phyloP scores from a whole-genome alignment of 2,113 vertebrate species.

The Melanotaenia duboulayi region DNA sequence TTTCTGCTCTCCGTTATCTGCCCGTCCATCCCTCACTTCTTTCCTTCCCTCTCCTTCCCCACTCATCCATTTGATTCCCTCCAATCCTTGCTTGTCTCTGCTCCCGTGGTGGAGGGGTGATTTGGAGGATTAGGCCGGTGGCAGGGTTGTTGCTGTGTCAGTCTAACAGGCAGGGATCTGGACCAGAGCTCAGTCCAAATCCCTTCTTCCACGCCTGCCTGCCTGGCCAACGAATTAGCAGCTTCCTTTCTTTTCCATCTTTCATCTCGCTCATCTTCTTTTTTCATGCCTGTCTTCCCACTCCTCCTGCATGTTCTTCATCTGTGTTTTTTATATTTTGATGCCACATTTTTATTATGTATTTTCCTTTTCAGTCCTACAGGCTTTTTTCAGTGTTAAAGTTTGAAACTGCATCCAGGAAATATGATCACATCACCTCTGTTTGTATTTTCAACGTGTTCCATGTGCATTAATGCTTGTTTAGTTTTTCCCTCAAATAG shows the following conservation, averaged over 20 bases:
- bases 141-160: constrained; percentile 79
- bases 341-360: constrained; percentile 9
- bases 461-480: too few relatives aligned
- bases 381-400: constrained; percentile 17
- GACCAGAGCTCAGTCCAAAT: constrained; percentile 77
- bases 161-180: constrained; percentile 77
- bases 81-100: constrained; percentile 56
- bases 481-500: too few relatives aligned
- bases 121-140: constrained; percentile 77
- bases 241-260: constrained; percentile 59
- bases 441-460: too few relatives aligned
- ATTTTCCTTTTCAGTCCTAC: constrained; percentile 17
- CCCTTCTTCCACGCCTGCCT: constrained; percentile 75
- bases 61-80: constrained; percentile 51
- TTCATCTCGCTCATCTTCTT: constrained; percentile 57
- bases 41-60: constrained; percentile 26
- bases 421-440: constrained; percentile 9
- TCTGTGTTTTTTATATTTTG: not conserved
- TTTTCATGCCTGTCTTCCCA: constrained; percentile 16
- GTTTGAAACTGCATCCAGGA: constrained; percentile 37
- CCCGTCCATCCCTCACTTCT: constrained; percentile 5
- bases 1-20: constrained; percentile 16
- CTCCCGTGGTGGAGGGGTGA: constrained; percentile 71
- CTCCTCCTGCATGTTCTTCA: constrained; percentile 28
- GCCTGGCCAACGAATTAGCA: constrained; percentile 67